Percentiles rank a stretch among this genome's conserved stretches.
phyloP scores from a whole-genome alignment of 2,797 vertebrate genomes.

The Parotocinclus haroldoi region DNA sequence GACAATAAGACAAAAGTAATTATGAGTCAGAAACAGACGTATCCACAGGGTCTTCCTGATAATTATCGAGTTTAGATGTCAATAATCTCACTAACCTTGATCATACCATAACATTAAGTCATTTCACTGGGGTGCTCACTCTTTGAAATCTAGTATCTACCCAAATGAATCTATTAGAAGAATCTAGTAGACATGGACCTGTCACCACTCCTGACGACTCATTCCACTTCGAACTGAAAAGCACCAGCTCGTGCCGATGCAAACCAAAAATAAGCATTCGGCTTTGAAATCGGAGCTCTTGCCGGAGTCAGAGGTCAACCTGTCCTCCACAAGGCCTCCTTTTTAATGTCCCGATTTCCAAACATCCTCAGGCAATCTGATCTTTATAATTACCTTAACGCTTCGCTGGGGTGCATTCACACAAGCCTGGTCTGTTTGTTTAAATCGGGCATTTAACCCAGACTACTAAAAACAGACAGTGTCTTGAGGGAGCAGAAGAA shows the following conservation, averaged over 20 bases:
- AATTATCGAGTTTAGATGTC: too few species aligned
- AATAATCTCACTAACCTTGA: too few species aligned
- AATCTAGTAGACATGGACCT: too few species aligned
- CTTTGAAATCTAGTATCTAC: too few species aligned
- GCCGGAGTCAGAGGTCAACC: slow-evolving; percentile 50
- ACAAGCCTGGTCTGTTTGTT: slow-evolving; percentile 46
- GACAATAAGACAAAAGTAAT: too few species aligned
- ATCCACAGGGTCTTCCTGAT: too few species aligned
- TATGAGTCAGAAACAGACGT: too few species aligned
- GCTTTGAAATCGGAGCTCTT: slow-evolving; percentile 56
- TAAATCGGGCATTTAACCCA: slow-evolving; percentile 48
- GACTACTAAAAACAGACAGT: slow-evolving; percentile 41
- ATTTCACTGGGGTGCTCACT: too few species aligned
- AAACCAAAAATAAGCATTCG: slow-evolving; percentile 50
- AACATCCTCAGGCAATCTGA: slow-evolving; percentile 52
- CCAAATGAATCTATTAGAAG: too few species aligned
- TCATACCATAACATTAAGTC: too few species aligned
- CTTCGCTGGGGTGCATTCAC: slow-evolving; percentile 40
- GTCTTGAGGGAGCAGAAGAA: slow-evolving; percentile 20
- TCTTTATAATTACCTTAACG: slow-evolving; percentile 49
- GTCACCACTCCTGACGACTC: too few species aligned
- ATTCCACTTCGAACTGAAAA: slow-evolving; percentile 46
- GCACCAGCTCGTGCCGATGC: slow-evolving; percentile 27
- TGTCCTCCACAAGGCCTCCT: slow-evolving; percentile 47
- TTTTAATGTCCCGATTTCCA: slow-evolving; percentile 49